Evolutionary conservation across 2,113 vertebrate genomes (phyloP), one percentile per base, ranked within the genome.

Genomic region (Benthochromis sp.): DNA sequence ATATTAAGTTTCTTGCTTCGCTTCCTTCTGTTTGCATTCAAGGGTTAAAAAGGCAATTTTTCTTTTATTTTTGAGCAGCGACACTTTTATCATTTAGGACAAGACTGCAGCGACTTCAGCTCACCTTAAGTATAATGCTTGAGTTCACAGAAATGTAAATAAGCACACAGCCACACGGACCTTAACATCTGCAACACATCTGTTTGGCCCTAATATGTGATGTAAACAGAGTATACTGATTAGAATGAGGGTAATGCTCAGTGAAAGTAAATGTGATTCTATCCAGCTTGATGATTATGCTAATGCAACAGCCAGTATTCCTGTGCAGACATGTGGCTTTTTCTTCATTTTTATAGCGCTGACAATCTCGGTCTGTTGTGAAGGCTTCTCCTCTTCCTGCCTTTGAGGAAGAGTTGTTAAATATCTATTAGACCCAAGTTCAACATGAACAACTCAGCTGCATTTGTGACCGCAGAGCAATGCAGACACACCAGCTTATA

Each of bases 1-100:
- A 29, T 16, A 10, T 17, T 76, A 47, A 0, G 4, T 76, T 7
- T 76, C 40, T 45, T 17, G 69, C 13, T 47, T 76, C 0, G 1
- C 4, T 29, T 47, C 1, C 14, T 47, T 11, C 40, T 76, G 43
- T 76, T 47, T 47, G 9, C 43, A 76, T 12, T 76, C 14, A 0
- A 76, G 21, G 38, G 24, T 27, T 12, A 47, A 47, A 29, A 6
- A 27, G 5, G 69, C 16, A 17, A 19, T 11, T 47, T 73, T 27
- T 4, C 0, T 76, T 47, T 45, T 73, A 1, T 45, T 1, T 73
- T 27, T 47, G 69, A 76, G 40, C 24, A 47, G 71, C 1, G 9
- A 47, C 24, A 29, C 43, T 17, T 73, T 45, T 76, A 47, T 71
- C 12, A 71, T 71, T 24, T 43, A 16, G 43, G 43, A 50, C 8